Base-by-base conservation (phyloP, 1,140 invertebrate genomes). In the Euglossa dilemma region DNA sequence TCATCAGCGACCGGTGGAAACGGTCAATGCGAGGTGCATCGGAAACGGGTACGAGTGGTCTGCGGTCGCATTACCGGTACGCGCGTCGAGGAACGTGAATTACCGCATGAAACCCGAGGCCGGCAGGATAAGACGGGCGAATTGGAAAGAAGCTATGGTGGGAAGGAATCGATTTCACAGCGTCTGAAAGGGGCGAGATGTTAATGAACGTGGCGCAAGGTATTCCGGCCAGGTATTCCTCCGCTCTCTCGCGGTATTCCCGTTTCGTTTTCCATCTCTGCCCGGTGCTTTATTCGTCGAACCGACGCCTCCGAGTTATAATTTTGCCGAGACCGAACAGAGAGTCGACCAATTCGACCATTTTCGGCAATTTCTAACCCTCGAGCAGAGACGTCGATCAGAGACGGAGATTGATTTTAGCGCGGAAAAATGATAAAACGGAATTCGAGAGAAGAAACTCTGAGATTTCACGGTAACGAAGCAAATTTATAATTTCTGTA, bases 21-120 rank as follows among this genome's bases (percentile, higher is more conserved):
- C 64, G 54, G 81, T 70, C 66, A 45, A 61, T 52, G 74, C 80
- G 50, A 78, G 63, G 71, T 52, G 83, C 70, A 76, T 80, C 76
- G 75, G 45, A 36, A 75, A 82, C 80, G 56, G 52, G 50, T 63
- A 70, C 50, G 52, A 66, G 69, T n/a, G 59, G 59, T 61, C 52
- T 85, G 83, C 72, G 83, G 83, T 85, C 56, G 70, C 70, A 28
- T 81, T 75, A 66, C 72, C 83, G 47, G 47, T 70, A 52, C 47
- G n/a, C 23, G 47, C 66, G 50, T 57, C 61, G 47, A 28, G 83
- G 50, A 82, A 82, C 64, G 71, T 71, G 73, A 76, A 81, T 83
- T 83, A 72, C 84, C 84, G 72, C 84, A 57, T 59, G 84, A 76
- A 84, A 80, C 67, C 16, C 83, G 81, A 85, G 59, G 82, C 36